Percentiles rank a stretch among this genome's conserved stretches.
phyloP scores from a whole-genome alignment of 2,888 invertebrate species.

The Plutella xylostella region DNA sequence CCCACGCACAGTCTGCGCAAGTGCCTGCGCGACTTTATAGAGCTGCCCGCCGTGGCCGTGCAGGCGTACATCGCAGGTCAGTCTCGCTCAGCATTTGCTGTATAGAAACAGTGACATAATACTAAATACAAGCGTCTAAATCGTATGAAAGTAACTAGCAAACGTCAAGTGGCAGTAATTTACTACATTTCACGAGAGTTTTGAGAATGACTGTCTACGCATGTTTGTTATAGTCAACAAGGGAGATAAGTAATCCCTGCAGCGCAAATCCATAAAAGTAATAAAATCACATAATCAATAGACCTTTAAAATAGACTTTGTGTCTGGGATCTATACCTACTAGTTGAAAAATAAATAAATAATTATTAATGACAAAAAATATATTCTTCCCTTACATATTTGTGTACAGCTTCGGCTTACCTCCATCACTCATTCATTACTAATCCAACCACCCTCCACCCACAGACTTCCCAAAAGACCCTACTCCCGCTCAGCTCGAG shows the following conservation, averaged over 20 bases:
- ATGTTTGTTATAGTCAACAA: too few relatives aligned
- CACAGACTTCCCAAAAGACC: slow-evolving; percentile 31
- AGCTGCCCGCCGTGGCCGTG: slow-evolving; percentile 22
- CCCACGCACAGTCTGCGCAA: slow-evolving; percentile 32
- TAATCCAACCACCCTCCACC: too few relatives aligned
- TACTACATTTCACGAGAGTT: too few relatives aligned
- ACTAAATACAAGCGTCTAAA: too few relatives aligned
- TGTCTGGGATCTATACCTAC: background rate
- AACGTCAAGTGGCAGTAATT: too few relatives aligned
- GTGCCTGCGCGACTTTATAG: slow-evolving; percentile 43
- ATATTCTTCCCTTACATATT: background rate
- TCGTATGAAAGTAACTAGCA: too few relatives aligned
- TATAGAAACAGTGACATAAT: too few relatives aligned
- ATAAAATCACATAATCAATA: background rate
- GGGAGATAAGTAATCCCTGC: too few relatives aligned
- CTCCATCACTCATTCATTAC: too few relatives aligned
- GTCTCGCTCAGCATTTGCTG: background rate
- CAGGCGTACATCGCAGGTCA: slow-evolving; percentile 29
- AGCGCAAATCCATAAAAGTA: background rate
- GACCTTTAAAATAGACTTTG: background rate
- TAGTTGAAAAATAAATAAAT: background rate
- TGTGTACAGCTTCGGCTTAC: background rate
- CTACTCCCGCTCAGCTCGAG: slow-evolving; percentile 21
- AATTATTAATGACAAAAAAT: background rate
- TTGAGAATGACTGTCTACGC: too few relatives aligned